Base-by-base conservation (phyloP, 2,113 vertebrate genomes). In the Callocephalon fimbriatum region DNA sequence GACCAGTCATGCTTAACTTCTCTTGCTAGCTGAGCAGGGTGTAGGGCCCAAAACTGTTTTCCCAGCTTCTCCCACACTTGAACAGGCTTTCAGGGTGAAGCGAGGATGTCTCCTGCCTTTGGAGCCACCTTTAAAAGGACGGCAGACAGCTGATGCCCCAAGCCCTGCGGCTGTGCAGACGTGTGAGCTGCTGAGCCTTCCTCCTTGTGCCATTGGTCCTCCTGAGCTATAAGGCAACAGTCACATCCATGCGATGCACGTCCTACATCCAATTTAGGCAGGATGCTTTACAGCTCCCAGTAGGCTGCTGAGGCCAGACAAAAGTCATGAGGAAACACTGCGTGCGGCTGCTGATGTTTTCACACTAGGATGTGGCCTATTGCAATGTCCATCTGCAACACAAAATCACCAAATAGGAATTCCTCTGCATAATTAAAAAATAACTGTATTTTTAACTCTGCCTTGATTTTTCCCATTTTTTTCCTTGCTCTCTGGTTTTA, bases 271-370 rank as follows among this genome's bases (percentile, higher is more conserved):
- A 2, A 15, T 2, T 0, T 51, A 74, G 35, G 32, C 1, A 23
- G 67, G 32, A 53, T 40, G 31, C 37, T 65, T 51, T 23, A 21
- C 2, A 2, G 59, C 45, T 92, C 35, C 61, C 0, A 0, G 18
- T 17, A 47, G 45, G 45, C 45, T 88, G 50, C 58, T 80, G 73
- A 51, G 54, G 40, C 65, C 45, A 45, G 22, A n/a, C 40, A 73
- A 32, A 93, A 40, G 31, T 50, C 18, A 15, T 5, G 37, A 27
- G 31, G 62, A 84, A 94, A 66, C 6, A 12, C 16, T 58, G 13
- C 0, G 0, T 40, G 63, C 25, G 26, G 70, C 78, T 85, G 65
- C 80, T n/a, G 45, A 31, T 0, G 1, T 84, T 63, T 37, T 59
- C 38, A 47, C 12, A 12, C 6, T 9, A n/a, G 63, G 25, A 37